Base-by-base conservation (phyloP, 2,888 invertebrate genomes). In the Nymphalis c-album region DNA sequence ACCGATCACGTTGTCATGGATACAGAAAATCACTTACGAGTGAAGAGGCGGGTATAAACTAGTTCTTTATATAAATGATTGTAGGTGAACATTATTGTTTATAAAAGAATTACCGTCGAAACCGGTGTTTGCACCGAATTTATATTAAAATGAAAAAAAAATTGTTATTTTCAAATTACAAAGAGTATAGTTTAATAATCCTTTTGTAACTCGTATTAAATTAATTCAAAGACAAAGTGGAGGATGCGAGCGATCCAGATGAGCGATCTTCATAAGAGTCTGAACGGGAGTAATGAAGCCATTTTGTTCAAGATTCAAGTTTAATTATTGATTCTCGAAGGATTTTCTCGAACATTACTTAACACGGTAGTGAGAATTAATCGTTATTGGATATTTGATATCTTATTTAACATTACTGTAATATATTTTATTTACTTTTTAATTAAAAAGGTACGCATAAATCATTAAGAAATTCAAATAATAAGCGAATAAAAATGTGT, bases 231-330 rank as follows among this genome's bases (percentile, higher is more conserved):
- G 45, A 63, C 51, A 50, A 67, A 53, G 51, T 67, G 35, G 26
- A 68, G 64, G 75, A 68, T 71, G 72, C 71, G 74, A 70, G 71
- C 73, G 69, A 72, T 71, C 67, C 67, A 80, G 82, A 81, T 76
- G 76, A 82, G 80, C 80, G 81, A 81, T 71, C 69, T 78, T 76
- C 73, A 31, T 31, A 31, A 5, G 26, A 31, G 70, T 74, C 75
- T 80, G 73, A 78, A 77, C 76, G 73, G 73, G 76, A 79, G 73
- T 82, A 83, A 85, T 83, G 76, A 79, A 82, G 78, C 78, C 78
- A 77, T 78, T 79, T 76, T 75, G 74, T 72, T 73, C 67, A 71
- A 77, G 72, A 76, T 74, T 75, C 72, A 68, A 64, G 77, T 81
- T 78, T 75, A 72, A 78, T 73, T 72, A 72, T 67, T 66, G 69